These are phyloP conservation scores for Muricea muricata DNA, from an alignment of 92 coral and sea anemone genomes.

Conservation along the genomic window DNA sequence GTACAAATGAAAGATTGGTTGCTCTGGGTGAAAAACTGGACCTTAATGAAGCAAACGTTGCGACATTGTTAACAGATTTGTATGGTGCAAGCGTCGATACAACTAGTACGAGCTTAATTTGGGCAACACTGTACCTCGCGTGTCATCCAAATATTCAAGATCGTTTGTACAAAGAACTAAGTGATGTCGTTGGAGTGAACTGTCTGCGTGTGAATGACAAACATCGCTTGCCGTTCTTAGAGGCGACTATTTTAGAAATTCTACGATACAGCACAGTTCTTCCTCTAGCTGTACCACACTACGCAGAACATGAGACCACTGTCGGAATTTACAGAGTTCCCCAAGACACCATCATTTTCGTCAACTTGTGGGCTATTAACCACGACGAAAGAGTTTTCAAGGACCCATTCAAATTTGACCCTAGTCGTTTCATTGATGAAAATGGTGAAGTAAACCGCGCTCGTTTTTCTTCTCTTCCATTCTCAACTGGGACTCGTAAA, in stretches of 20 bases:
- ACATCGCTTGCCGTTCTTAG: constrained; percentile 82
- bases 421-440: constrained; percentile 83
- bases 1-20: constrained; percentile 52
- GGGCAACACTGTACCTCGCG: constrained; percentile 87
- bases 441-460: constrained; percentile 66
- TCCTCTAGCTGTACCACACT: constrained; percentile 94
- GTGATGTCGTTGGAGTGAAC: constrained; percentile 69
- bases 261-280: constrained; percentile 86
- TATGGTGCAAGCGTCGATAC: constrained; percentile 97
- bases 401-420: constrained; percentile 81
- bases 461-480: constrained; percentile 77
- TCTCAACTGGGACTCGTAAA: constrained; percentile 90
- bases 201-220: constrained; percentile 76
- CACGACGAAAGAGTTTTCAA: constrained; percentile 88
- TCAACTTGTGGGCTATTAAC: constrained; percentile 91
- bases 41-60: constrained; percentile 81
- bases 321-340: constrained; percentile 79
- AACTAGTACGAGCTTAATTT: constrained; percentile 75
- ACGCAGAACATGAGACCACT: constrained; percentile 81
- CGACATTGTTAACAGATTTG: constrained; percentile 85
- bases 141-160: constrained; percentile 79
- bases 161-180: constrained; percentile 74
- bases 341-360: constrained; percentile 83
- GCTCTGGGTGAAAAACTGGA: constrained; percentile 54
- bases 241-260: constrained; percentile 90